These are phyloP conservation scores for Oscheius sp. DNA, from an alignment of 2,888 invertebrate species.

Conservation along the genomic window DNA sequence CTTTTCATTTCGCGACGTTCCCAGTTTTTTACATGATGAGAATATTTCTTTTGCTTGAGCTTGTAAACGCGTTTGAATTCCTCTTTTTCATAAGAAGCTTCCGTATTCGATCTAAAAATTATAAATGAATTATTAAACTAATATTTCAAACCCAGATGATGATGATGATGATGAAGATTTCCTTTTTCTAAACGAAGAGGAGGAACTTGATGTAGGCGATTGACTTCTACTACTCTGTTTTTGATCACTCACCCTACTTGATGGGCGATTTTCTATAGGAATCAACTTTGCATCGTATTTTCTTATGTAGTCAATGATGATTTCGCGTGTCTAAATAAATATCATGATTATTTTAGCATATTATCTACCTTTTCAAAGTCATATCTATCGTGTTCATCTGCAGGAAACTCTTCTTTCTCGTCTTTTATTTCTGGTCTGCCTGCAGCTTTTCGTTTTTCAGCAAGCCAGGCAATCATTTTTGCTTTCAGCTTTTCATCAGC, in stretches of 20 bases:
- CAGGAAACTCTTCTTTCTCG: background rate
- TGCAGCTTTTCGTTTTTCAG: background rate
- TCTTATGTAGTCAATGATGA: no score
- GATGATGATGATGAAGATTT: background rate
- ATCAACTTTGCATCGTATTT: no score
- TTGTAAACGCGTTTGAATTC: background rate
- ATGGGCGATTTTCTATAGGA: background rate
- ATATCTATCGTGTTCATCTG: background rate
- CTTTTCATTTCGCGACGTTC: background rate
- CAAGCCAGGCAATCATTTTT: background rate
- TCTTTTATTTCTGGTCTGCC: background rate
- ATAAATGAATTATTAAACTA: background rate
- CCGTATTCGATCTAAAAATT: no score
- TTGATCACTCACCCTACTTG: background rate
- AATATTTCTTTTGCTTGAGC: background rate
- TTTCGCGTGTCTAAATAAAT: background rate
- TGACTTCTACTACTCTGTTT: background rate
- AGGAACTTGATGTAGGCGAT: background rate
- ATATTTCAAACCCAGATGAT: background rate
- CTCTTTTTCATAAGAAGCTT: background rate
- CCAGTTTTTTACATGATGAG: background rate
- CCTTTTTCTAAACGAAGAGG: background rate
- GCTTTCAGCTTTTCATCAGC: background rate
- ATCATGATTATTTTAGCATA: background rate
- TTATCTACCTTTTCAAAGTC: background rate